Base-by-base conservation (phyloP, 1,140 invertebrate genomes). In the Drosophila tsacasi region DNA sequence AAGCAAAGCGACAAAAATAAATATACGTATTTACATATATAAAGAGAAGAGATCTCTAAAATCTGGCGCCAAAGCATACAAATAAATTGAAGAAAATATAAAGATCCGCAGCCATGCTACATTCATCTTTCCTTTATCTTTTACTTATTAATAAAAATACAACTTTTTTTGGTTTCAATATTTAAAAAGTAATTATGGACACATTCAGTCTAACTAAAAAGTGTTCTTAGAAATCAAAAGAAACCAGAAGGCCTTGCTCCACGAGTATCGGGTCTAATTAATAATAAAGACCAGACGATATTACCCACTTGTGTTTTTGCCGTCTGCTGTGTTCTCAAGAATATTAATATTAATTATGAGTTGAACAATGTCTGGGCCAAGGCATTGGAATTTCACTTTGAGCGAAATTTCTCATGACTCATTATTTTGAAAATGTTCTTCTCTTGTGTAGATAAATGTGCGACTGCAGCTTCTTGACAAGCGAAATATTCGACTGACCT, bases 301-400 rank as follows among this genome's bases (percentile, higher is more conserved):
- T 57, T 49, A 32, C 57, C 30, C 54, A 65, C 67, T 75, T 60
- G 57, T 59, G 37, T 46, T 46, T 46, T 37, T 25, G 35, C 27
- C 57, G 58, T 72, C 74, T 73, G 58, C 25, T 66, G 44, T 72
- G 60, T 67, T 59, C 27, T 64, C 46, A 39, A 64, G 52, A 76
- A 65, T 66, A 79, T 79, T 61, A 62, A 59, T 74, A 67, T 68
- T 79, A 80, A 79, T 79, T 63, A 61, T 54, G 60, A 65, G 60
- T 46, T 54, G 62, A 40, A 68, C 50, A 72, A 69, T 59, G 58
- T 61, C 68, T 63, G 62, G 50, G 63, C 60, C 50, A 42, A 65
- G 74, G 67, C 73, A 84, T 81, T 78, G 73, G 61, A 73, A 81
- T 81, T 68, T 79, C 27, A 39, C 37, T 63, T 52, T 58, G 57